Evolutionary conservation across 1,140 invertebrate species (phyloP).

Genomic region (Brachionus manjavacas): DNA sequence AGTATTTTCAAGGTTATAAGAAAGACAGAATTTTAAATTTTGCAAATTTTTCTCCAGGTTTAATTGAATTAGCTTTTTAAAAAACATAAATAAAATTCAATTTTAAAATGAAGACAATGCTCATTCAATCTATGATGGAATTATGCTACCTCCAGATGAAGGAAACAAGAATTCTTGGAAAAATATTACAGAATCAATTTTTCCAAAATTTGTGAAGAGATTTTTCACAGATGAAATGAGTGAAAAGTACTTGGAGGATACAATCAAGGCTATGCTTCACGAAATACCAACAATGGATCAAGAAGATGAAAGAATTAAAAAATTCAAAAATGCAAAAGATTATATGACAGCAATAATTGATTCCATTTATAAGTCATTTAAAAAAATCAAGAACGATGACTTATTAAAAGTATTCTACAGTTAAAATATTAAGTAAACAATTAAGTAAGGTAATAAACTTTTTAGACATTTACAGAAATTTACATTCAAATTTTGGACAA

Average conservation of each 20-base stretch:
- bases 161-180: neutral
- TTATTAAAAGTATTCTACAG: neutral
- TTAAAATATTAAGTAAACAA: neutral
- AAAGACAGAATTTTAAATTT: neutral
- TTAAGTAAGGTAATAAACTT: neutral
- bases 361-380: neutral
- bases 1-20: neutral
- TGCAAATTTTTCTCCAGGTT: neutral
- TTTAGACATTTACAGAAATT: neutral
- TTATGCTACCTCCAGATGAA: constrained; percentile 3
- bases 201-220: neutral
- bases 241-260: neutral
- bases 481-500: neutral
- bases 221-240: neutral
- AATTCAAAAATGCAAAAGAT: neutral
- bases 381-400: neutral
- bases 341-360: neutral
- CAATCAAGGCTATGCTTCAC: neutral
- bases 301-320: neutral
- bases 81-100: neutral
- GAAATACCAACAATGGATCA: neutral
- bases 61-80: neutral
- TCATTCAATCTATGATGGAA: neutral
- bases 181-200: neutral
- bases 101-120: neutral